These are phyloP conservation scores for Conchocele bisecta DNA, from an alignment of 2,888 invertebrate species.

Conservation along the genomic window DNA sequence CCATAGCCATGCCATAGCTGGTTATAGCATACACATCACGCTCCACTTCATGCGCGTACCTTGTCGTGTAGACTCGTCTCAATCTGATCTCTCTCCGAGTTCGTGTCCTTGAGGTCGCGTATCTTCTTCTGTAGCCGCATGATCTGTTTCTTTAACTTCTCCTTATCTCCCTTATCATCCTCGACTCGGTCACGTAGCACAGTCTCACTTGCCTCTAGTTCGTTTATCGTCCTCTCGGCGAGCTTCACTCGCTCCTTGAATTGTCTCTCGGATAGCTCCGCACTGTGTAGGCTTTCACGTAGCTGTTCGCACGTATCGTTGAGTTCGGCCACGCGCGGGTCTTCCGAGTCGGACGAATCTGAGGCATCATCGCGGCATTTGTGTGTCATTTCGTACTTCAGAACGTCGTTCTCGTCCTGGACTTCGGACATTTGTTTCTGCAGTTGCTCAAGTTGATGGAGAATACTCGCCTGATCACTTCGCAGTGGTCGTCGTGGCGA, in stretches of 20 bases:
- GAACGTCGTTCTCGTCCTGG: conserved; percentile 63
- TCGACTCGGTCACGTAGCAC: conserved; percentile 69
- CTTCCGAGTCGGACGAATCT: conserved; percentile 51
- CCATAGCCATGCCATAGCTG: neutral
- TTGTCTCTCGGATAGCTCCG: conserved; percentile 69
- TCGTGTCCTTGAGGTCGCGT: conserved; percentile 71
- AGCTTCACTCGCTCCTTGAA: conserved; percentile 70
- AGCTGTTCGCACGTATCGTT: conserved; percentile 70
- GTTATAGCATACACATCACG: neutral
- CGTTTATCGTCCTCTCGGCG: conserved; percentile 73
- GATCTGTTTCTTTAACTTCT: conserved; percentile 63
- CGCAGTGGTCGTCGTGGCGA: no score
- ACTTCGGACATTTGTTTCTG: conserved; percentile 58
- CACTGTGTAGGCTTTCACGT: conserved; percentile 67
- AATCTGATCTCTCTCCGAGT: conserved; percentile 69
- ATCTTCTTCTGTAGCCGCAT: conserved; percentile 70
- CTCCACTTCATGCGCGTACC: conserved; percentile 58
- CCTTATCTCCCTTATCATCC: conserved; percentile 65
- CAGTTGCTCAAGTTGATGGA: conserved; percentile 54
- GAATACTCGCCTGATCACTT: no score
- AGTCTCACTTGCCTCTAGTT: conserved; percentile 71
- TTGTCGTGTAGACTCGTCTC: conserved; percentile 72
- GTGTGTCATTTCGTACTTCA: conserved; percentile 59
- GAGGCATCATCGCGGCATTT: conserved; percentile 56
- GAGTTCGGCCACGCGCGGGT: conserved; percentile 65